Evolutionary conservation across 2,888 invertebrate genomes (phyloP).

Genomic region (Erebia palarica): DNA sequence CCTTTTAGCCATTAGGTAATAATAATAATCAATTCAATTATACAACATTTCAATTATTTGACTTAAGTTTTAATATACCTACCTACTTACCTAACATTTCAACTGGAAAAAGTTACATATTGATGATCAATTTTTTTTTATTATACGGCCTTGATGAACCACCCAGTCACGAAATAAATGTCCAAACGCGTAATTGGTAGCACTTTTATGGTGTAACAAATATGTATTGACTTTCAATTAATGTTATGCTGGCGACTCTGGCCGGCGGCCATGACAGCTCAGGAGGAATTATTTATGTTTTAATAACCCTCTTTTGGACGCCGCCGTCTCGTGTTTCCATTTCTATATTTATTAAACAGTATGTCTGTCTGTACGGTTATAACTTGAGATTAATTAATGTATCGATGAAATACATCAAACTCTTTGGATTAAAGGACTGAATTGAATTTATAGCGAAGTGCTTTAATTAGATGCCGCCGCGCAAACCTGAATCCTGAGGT

Average conservation of each 20-base stretch:
- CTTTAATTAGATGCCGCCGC: background rate
- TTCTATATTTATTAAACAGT: constrained; percentile 4
- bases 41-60: too few relatives aligned
- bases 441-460: too few relatives aligned
- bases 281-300: constrained; percentile 2
- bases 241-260: background rate
- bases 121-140: too few relatives aligned
- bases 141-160: background rate
- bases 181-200: constrained; percentile 15
- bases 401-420: background rate
- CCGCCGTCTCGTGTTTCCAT: background rate
- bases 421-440: too few relatives aligned
- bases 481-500: too few relatives aligned
- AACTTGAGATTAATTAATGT: background rate
- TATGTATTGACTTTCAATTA: constrained; percentile 6
- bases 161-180: constrained; percentile 1
- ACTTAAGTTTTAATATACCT: too few relatives aligned
- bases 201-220: constrained; percentile 9
- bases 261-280: background rate
- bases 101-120: background rate
- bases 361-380: background rate
- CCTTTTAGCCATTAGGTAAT: too few relatives aligned
- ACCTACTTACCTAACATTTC: too few relatives aligned
- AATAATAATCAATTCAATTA: too few relatives aligned
- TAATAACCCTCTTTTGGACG: background rate